A percentile compares a stretch with the other conserved stretches of the same genome.
phyloP scores from a whole-genome alignment of 2,888 invertebrate genomes.

The Ligdia adustata region DNA sequence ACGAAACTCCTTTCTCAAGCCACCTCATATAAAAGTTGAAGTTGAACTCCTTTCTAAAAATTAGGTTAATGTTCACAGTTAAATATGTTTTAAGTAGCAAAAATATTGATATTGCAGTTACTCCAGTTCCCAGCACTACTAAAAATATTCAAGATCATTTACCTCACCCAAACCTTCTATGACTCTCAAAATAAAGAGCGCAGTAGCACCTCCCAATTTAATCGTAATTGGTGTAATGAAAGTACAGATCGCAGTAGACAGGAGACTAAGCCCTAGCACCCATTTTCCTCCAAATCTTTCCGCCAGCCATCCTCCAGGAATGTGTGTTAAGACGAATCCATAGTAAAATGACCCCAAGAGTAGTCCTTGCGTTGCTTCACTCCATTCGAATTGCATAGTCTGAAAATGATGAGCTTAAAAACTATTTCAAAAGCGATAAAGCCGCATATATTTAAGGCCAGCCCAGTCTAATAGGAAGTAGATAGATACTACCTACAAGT shows the following conservation, averaged over 20 bases:
- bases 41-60: no score
- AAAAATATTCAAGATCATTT: constrained; percentile 22
- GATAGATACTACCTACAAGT: no score
- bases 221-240: constrained; percentile 90
- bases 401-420: no score
- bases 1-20: no score
- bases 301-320: constrained; percentile 93
- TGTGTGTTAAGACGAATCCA: constrained; percentile 92
- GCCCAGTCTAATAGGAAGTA: no score
- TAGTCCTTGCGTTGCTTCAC: constrained; percentile 88
- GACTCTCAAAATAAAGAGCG: constrained; percentile 83
- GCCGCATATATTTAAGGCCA: no score
- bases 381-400: constrained; percentile 85
- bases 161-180: constrained; percentile 87
- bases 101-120: no score
- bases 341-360: constrained; percentile 93
- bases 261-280: constrained; percentile 90
- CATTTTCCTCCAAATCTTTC: constrained; percentile 94
- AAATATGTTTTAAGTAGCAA: no score
- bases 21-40: no score
- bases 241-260: constrained; percentile 92
- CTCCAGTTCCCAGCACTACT: no score
- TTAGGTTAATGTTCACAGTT: no score
- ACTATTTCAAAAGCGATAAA: no score
- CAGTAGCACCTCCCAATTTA: constrained; percentile 77